phyloP scores from a whole-genome alignment of 2,888 invertebrate species.

The Eilema caniola region DNA sequence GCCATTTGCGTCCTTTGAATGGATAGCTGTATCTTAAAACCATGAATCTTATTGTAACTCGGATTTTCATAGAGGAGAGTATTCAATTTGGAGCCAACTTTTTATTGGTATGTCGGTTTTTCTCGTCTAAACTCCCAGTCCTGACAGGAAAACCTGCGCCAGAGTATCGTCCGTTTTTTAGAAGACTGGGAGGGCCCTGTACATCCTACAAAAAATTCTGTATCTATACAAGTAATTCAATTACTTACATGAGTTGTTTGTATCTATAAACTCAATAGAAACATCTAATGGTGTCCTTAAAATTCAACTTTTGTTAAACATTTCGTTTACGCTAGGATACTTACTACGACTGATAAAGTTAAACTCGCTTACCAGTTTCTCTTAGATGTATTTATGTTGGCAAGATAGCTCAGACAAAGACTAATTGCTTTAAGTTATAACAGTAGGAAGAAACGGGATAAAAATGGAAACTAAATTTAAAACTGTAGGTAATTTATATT shows the following conservation, averaged over 20 bases:
- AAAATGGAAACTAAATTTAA: conserved; percentile 29
- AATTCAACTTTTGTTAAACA: background rate
- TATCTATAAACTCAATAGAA: background rate
- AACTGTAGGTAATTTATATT: conserved; percentile 23
- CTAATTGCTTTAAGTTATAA: conserved; percentile 18
- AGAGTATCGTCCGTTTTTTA: too few species aligned
- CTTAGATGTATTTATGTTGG: conserved; percentile 10
- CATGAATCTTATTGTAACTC: background rate
- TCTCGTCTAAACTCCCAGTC: too few species aligned
- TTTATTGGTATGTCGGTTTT: too few species aligned
- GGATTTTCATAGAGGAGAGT: too few species aligned
- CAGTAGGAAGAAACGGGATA: conserved; percentile 16
- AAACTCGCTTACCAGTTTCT: conserved; percentile 12
- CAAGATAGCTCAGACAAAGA: conserved; percentile 15
- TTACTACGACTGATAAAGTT: conserved; percentile 16
- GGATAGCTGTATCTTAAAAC: background rate
- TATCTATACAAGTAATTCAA: too few species aligned
- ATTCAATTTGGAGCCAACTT: too few species aligned
- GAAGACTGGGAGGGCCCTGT: too few species aligned
- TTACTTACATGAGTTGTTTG: too few species aligned
- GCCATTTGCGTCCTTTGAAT: background rate
- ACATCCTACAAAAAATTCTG: too few species aligned
- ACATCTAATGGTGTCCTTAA: background rate
- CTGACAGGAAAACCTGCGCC: too few species aligned
- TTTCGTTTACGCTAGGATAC: background rate